These are phyloP conservation scores for Blastobasis lacticolella DNA, from an alignment of 2,888 invertebrate genomes.

Conservation along the genomic window DNA sequence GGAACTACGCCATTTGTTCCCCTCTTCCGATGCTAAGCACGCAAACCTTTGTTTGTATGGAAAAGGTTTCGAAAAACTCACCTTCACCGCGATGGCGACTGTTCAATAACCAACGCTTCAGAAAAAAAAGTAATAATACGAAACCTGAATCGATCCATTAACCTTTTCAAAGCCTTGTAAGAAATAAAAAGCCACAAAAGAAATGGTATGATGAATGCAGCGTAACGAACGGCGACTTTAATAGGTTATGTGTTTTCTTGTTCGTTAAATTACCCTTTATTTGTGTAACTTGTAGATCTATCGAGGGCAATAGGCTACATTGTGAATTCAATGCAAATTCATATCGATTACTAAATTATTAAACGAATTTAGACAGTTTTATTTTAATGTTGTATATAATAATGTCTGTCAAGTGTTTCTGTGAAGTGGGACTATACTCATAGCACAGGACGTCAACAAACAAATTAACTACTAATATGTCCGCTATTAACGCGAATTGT, in stretches of 20 bases:
- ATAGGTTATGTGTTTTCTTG: conserved; percentile 43
- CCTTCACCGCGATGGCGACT: conserved; percentile 1
- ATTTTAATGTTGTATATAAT: too few relatives aligned
- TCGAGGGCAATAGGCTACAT: conserved; percentile 2
- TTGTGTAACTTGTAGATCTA: conserved; percentile 26
- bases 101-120: conserved; percentile 13
- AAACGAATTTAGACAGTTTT: too few relatives aligned
- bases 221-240: conserved; percentile 36
- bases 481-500: too few relatives aligned
- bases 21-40: conserved; percentile 34
- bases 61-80: conserved; percentile 15
- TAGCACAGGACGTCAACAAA: too few relatives aligned
- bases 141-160: conserved; percentile 35
- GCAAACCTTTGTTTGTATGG: conserved; percentile 26
- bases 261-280: conserved; percentile 41
- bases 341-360: not conserved
- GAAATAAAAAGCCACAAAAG: conserved; percentile 30
- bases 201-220: conserved; percentile 38
- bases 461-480: too few relatives aligned
- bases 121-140: conserved; percentile 15
- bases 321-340: not conserved
- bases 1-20: conserved; percentile 31
- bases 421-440: too few relatives aligned
- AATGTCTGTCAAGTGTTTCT: too few relatives aligned
- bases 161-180: conserved; percentile 36